Evolutionary conservation across 2,888 invertebrate species (phyloP), one percentile per base, ranked within the genome.

Genomic region (Cataglyphis altisquamis): DNA sequence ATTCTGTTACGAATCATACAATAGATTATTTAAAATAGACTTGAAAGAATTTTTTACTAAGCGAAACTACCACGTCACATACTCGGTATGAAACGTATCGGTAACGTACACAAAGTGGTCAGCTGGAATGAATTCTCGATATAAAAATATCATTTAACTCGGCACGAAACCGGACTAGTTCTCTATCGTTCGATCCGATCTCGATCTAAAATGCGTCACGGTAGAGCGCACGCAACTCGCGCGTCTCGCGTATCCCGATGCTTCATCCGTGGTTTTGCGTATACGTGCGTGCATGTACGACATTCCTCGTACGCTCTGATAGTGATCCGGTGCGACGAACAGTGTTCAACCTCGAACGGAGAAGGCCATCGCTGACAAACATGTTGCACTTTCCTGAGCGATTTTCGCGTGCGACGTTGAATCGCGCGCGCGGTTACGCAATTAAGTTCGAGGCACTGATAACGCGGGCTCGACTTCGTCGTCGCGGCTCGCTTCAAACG

Each of bases 271-370:
- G 39, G 57, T 39, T 32, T 64, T 41, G 45, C 86, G 67, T 68
- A 57, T 41, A 36, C 55, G 55, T 52, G 36, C 77, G 29, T 25
- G 52, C 77, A 82, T 81, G 73, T 83, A 75, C 84, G 80, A 67
- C 81, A 82, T 87, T 84, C 85, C 83, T 82, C 84, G 84, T 85
- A 82, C 64, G 83, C 74, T 84, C 84, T 62, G 87, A 89, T 88
- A 85, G 68, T 85, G 83, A 88, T 88, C 87, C 82, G 63, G 57
- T 67, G 39, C 82, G 87, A 88, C 84, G 77, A 82, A 88, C 83
- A 86, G 75, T 84, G 75, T 84, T 84, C 85, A 89, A 83, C 88
- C 91, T 91, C 90, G 88, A 88, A 83, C 84, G 87, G 87, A 86
- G 89, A 91, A 91, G 91, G 91, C 87, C 91, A 87, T 86, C 87